phyloP scores from a whole-genome alignment of 2,888 invertebrate genomes.

The Gari tellinella region DNA sequence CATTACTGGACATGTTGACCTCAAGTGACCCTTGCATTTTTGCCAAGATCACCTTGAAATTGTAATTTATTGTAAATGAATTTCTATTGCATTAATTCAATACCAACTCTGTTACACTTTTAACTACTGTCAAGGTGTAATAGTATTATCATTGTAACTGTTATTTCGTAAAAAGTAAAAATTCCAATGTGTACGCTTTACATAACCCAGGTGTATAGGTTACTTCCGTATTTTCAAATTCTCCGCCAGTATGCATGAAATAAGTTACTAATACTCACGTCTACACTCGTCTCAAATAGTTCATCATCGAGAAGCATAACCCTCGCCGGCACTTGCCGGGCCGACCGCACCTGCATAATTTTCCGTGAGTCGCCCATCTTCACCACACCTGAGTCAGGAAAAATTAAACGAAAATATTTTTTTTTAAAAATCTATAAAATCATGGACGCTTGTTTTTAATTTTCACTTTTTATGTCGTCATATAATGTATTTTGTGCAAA shows the following conservation, averaged over 20 bases:
- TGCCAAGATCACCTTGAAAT: background rate
- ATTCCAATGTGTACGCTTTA: background rate
- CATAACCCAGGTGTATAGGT: slow-evolving; percentile 28
- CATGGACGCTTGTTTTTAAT: background rate
- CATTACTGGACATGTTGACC: too few species aligned
- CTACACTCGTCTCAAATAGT: slow-evolving; percentile 57
- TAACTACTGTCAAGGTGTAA: too few species aligned
- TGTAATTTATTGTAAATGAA: too few species aligned
- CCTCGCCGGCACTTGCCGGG: slow-evolving; percentile 58
- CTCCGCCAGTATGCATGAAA: background rate
- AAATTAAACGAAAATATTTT: background rate
- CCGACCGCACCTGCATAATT: slow-evolving; percentile 59
- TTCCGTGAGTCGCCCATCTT: slow-evolving; percentile 50
- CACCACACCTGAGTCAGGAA: slow-evolving; percentile 13
- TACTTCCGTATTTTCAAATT: slow-evolving; percentile 39
- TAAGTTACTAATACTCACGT: slow-evolving; percentile 52
- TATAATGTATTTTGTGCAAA: too few species aligned
- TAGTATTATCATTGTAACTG: too few species aligned
- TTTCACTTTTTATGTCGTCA: background rate
- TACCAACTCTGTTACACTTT: too few species aligned
- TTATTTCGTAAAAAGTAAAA: too few species aligned
- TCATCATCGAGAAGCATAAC: slow-evolving; percentile 62
- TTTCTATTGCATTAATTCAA: too few species aligned
- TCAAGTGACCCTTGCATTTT: background rate
- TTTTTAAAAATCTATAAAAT: slow-evolving; percentile 5